Percentiles rank a stretch among this genome's conserved stretches.
Evolutionary conservation across 2,113 vertebrate species (phyloP).

Genomic region (Ivindomyrus marchei): DNA sequence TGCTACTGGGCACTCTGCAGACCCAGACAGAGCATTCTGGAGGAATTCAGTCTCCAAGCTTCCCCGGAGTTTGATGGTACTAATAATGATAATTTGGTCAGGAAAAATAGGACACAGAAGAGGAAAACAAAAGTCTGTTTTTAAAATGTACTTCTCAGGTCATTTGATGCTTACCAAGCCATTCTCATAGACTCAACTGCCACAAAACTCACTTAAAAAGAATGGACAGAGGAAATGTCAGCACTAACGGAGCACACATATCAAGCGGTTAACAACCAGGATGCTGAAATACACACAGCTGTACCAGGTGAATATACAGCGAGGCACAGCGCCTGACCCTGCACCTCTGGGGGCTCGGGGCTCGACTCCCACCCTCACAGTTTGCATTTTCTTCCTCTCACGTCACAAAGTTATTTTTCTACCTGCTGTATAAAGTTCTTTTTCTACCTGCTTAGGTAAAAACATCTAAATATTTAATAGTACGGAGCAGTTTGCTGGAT

Average conservation of each 20-base stretch:
- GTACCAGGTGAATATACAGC: neutral
- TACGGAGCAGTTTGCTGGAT: neutral
- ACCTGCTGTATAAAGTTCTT: neutral
- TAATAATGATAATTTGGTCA: neutral
- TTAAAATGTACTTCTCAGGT: neutral
- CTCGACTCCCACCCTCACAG: neutral
- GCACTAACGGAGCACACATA: neutral
- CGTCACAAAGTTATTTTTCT: neutral
- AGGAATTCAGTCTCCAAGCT: neutral
- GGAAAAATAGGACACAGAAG: neutral
- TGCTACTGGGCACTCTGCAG: neutral
- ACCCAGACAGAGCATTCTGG: neutral
- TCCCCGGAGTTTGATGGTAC: neutral
- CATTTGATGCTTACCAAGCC: neutral
- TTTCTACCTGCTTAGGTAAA: neutral
- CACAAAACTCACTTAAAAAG: neutral
- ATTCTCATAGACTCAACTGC: neutral
- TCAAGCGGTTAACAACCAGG: neutral
- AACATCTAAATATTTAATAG: neutral
- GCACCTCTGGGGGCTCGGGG: neutral
- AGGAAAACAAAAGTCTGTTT: neutral
- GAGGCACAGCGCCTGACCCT: neutral
- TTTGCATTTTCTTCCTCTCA: neutral
- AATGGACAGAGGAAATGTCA: neutral
- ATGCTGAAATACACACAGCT: neutral